These are phyloP conservation scores for Phyllotreta cruciferae DNA, from an alignment of 2,888 invertebrate genomes.

Conservation along the genomic window DNA sequence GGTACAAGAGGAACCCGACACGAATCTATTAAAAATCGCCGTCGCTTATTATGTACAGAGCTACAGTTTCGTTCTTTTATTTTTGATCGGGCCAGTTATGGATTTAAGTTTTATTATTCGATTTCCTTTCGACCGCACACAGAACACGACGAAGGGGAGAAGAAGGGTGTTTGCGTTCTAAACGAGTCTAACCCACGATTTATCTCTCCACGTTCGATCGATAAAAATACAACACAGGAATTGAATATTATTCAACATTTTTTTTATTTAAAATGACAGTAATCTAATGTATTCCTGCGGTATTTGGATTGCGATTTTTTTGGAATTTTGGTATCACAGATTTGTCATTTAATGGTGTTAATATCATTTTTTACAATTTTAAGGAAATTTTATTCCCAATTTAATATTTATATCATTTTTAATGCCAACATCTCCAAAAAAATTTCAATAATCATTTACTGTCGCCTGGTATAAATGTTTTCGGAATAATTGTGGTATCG, in stretches of 20 bases:
- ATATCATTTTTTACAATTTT: too few species aligned
- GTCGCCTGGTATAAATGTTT: too few species aligned
- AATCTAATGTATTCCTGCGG: neutral
- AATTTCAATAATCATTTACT: neutral
- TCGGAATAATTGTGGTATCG: neutral
- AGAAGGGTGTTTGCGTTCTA: constrained; percentile 34
- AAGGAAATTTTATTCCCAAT: too few species aligned
- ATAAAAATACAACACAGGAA: constrained; percentile 3
- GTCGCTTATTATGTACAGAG: constrained; percentile 47
- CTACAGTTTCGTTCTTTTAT: constrained; percentile 48
- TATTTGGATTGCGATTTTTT: neutral
- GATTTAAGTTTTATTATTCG: constrained; percentile 45
- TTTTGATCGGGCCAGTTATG: constrained; percentile 53
- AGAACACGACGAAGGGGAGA: constrained; percentile 20
- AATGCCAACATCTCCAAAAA: neutral
- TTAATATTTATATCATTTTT: too few species aligned
- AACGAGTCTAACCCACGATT: constrained; percentile 19
- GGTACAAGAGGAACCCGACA: constrained; percentile 43
- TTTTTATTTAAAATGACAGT: neutral
- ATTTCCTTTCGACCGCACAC: constrained; percentile 40
- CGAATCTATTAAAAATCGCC: constrained; percentile 56
- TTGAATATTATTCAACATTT: neutral
- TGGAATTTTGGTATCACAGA: too few species aligned
- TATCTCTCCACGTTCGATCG: constrained; percentile 6
- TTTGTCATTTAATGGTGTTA: too few species aligned